Percentiles rank a stretch among this genome's conserved stretches.
phyloP scores from a whole-genome alignment of 2,888 invertebrate genomes.

The Conchocele bisecta region DNA sequence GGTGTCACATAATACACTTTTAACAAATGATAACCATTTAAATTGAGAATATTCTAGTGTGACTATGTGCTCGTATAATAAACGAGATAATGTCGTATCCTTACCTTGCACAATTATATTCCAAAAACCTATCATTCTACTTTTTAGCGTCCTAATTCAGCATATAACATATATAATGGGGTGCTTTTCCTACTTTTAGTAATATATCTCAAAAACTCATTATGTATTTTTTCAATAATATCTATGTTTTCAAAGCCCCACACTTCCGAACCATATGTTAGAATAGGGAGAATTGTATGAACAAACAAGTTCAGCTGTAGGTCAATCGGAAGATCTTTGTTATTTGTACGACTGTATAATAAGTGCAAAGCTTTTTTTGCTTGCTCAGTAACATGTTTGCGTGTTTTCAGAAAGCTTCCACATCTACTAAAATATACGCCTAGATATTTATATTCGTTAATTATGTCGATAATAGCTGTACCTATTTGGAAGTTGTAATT shows the following conservation, averaged over 20 bases:
- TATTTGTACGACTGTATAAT: slow-evolving; percentile 21
- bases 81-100: neutral
- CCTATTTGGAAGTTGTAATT: slow-evolving; percentile 9
- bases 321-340: slow-evolving; percentile 23
- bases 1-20: no score
- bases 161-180: slow-evolving; percentile 5
- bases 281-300: slow-evolving; percentile 28
- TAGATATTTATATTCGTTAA: slow-evolving; percentile 22
- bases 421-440: slow-evolving; percentile 25
- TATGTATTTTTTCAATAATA: slow-evolving; percentile 16
- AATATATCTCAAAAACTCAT: no score
- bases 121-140: slow-evolving; percentile 21
- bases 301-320: slow-evolving; percentile 17
- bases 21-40: no score
- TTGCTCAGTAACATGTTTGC: slow-evolving; percentile 30
- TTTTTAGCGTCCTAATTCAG: slow-evolving; percentile 2
- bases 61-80: neutral
- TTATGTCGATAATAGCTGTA: slow-evolving; percentile 7
- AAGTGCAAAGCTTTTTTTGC: slow-evolving; percentile 17
- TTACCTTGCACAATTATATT: slow-evolving; percentile 2
- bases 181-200: slow-evolving; percentile 4
- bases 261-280: slow-evolving; percentile 32
- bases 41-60: no score
- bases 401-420: slow-evolving; percentile 26
- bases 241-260: slow-evolving; percentile 34